Percentiles rank a stretch among this genome's conserved stretches.
Evolutionary conservation across 2,888 invertebrate species (phyloP).

Genomic region (Cosmorhoe ocellata): DNA sequence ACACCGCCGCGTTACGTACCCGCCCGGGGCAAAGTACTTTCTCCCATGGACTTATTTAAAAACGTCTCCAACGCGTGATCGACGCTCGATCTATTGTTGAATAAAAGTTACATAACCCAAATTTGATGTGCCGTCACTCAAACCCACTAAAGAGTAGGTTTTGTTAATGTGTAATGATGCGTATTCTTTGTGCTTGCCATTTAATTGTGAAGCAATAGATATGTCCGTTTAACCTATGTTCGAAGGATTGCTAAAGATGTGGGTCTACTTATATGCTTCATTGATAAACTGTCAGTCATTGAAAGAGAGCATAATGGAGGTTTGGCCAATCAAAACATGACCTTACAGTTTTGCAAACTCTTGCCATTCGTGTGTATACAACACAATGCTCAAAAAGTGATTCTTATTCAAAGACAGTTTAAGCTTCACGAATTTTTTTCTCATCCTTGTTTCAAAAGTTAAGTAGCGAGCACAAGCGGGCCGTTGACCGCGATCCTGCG

Average conservation of each 20-base stretch:
- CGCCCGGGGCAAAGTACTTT: constrained; percentile 67
- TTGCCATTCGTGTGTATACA: not conserved
- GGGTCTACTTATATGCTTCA: constrained; percentile 44
- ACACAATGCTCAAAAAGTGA: constrained; percentile 24
- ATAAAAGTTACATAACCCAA: constrained; percentile 66
- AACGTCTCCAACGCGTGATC: constrained; percentile 76
- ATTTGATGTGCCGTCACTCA: constrained; percentile 75
- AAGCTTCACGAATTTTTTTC: too few relatives aligned
- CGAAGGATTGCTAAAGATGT: constrained; percentile 55
- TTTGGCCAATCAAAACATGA: not conserved
- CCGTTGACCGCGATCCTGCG: constrained; percentile 68
- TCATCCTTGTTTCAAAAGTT: constrained; percentile 57
- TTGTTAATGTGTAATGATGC: constrained; percentile 77
- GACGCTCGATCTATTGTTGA: constrained; percentile 70
- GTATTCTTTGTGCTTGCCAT: constrained; percentile 75
- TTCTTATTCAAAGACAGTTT: constrained; percentile 47
- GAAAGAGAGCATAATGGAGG: not conserved
- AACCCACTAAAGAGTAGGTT: constrained; percentile 68
- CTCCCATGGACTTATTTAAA: constrained; percentile 78
- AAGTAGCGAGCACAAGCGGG: constrained; percentile 56
- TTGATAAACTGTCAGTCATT: constrained; percentile 34
- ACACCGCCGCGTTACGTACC: constrained; percentile 46
- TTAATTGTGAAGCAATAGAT: constrained; percentile 75
- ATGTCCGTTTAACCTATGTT: constrained; percentile 63
- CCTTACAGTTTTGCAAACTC: not conserved